Evolutionary conservation across 37 sponge, comb jelly and placozoan species (phyloP), one percentile per base, ranked within the genome.

Genomic region (Tethya wilhelma): DNA sequence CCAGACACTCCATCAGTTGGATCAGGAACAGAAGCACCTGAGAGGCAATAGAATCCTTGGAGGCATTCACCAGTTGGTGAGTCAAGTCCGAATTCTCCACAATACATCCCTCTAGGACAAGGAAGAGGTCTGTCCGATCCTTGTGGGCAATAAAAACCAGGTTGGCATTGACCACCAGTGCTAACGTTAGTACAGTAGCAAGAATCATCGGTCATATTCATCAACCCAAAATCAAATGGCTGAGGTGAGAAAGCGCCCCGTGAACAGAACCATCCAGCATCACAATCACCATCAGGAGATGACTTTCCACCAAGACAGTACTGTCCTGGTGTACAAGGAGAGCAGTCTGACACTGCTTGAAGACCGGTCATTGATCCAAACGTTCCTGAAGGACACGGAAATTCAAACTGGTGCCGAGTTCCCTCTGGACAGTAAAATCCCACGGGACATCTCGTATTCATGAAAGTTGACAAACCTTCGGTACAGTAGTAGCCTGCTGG

Each of bases 1-100:
- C 69, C 69, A 67, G 69, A 36, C 7, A 67, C 17, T 67, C 69
- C 69, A 67, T 67, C 69, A 30, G 12, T 38, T 30, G 69, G 69
- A 36, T 67, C 33, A 8, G 69, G 69, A 11, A 33, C 41, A 12
- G 38, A 38, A 9, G 69, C 38, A 38, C 40, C 69, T 37, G 69
- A 33, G 12, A 37, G 40, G 23, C 69, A 67, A n/a, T 67, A 67
- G 41, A n/a, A 67, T 4, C 69, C 69, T 9, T 37, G 12, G 4
- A 23, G 33, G 41, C 69, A 67, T 37, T 8, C 9, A n/a, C 69
- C 69, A 36, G 38, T 37, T 8, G 69, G 69, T 9, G 23, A 9
- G 12, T 37, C 7, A 12, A 67, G 41, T 7, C 69, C 69, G 33
- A 7, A 8, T 7, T 36, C 69, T 36, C 19, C 69, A 36, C 69